Evolutionary conservation across 1,140 invertebrate genomes (phyloP).

Genomic region (Telenomus remus): DNA sequence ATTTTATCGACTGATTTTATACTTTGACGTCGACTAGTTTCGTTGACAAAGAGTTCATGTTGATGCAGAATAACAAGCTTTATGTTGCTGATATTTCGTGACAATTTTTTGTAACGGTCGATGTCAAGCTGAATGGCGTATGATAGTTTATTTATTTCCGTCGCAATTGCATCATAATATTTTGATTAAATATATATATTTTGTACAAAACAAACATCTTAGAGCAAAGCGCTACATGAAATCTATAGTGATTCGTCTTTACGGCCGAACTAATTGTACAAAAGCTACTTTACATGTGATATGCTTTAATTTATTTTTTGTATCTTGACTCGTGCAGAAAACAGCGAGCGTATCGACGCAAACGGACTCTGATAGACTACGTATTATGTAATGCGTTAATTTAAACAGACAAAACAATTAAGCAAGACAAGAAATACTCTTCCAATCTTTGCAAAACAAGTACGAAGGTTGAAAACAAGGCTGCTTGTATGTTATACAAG

Average conservation of each 20-base stretch:
- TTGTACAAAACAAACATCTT: conserved; percentile 15
- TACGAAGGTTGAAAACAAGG: conserved; percentile 47
- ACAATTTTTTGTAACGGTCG: conserved; percentile 9
- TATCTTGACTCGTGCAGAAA: conserved; percentile 43
- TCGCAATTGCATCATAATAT: too few species aligned
- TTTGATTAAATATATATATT: conserved; percentile 1
- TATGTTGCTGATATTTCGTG: neutral
- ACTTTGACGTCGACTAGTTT: neutral
- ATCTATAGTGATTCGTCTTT: neutral
- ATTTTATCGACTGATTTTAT: conserved; percentile 49
- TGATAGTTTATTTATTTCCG: neutral
- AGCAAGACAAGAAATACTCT: conserved; percentile 62
- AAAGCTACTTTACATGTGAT: conserved; percentile 43
- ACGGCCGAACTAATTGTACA: conserved; percentile 28
- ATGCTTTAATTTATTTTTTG: conserved; percentile 53
- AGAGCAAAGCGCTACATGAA: neutral
- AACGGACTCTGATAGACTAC: conserved; percentile 65
- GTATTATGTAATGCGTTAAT: conserved; percentile 71
- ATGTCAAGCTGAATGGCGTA: conserved; percentile 10
- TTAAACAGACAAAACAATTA: conserved; percentile 47
- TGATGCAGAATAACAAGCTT: conserved; percentile 6
- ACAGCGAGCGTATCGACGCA: conserved; percentile 65
- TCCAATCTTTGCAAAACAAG: conserved; percentile 56
- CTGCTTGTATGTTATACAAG: conserved; percentile 64
- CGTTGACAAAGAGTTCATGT: conserved; percentile 14